These are phyloP conservation scores for Odobenus rosmarus DNA, from an alignment of 2,113 vertebrate species.

Conservation along the genomic window DNA sequence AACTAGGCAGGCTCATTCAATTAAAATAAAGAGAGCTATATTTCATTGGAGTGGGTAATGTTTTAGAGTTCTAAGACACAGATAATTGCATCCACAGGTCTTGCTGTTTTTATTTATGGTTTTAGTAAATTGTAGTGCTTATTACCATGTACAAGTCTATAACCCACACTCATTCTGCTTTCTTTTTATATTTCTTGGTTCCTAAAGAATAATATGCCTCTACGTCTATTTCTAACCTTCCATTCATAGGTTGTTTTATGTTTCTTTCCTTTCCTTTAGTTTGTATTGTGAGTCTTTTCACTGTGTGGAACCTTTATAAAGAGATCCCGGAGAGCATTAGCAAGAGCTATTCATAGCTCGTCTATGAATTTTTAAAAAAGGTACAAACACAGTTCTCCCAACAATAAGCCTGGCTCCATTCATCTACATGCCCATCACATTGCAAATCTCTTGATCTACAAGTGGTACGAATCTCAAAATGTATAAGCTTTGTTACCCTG, in stretches of 20 bases:
- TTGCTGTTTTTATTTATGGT: conserved; percentile 70
- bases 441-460: background rate
- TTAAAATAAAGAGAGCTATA: conserved; percentile 66
- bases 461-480: background rate
- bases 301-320: background rate
- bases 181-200: conserved; percentile 36
- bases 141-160: conserved; percentile 32
- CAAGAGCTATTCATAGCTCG: background rate
- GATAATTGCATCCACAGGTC: conserved; percentile 70
- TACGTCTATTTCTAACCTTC: conserved; percentile 7
- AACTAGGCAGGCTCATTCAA: conserved; percentile 37
- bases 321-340: background rate
- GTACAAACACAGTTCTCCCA: conserved; percentile 41
- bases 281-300: conserved; percentile 15
- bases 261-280: background rate
- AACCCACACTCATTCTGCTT: background rate
- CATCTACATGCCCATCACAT: background rate
- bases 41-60: conserved; percentile 46
- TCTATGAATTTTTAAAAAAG: conserved; percentile 33
- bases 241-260: conserved; percentile 8
- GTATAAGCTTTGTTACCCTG: background rate
- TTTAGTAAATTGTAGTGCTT: conserved; percentile 71
- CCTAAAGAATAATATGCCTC: background rate
- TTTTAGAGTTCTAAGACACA: conserved; percentile 50
- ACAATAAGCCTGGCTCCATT: background rate